Base-by-base conservation (phyloP, 2,797 vertebrate genomes). In the Sebastes aleutianus region DNA sequence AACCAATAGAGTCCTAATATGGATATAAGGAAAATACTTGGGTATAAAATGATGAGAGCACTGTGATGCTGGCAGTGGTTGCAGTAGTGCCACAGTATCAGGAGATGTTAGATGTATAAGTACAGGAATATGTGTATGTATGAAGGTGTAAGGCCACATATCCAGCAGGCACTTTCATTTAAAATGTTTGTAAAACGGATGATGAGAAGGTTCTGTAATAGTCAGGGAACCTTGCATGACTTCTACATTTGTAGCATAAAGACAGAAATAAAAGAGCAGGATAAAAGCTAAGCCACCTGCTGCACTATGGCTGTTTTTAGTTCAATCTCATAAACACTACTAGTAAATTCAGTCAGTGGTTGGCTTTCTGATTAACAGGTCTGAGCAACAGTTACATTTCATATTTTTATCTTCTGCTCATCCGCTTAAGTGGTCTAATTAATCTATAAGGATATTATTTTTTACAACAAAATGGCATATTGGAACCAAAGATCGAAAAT, bases 81-180 rank as follows among this genome's bases (percentile, higher is more conserved):
- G 5, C 29, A 82, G 24, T 1, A 6, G 2, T 39, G 57, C 27
- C 18, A 75, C 58, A 74, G 50, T 13, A 56, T 66, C 13, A 64
- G 58, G 31, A 77, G 9, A 76, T 50, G 5, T 16, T 14, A n/a
- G 3, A 47, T n/a, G 18, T 8, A 47, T 4, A 26, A 16, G 22
- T 18, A 27, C 10, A 31, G 3, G 1, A 4, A 27, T 3, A 12
- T 5, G 8, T 34, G 31, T 62, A 43, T 77, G 47, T 72, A 18
- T 79, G 32, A 32, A 18, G 47, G 39, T n/a, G 26, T 76, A 56
- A 81, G 76, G 73, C 71, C 64, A 77, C 62, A 58, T 32, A 71
- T 69, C 62, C 67, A 83, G 64, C 84, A 88, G 87, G 82, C 74
- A 87, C 86, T 87, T 84, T 70, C 1, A 58, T 74, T 70, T 29